phyloP scores from a whole-genome alignment of 1,140 invertebrate genomes.

The Drosophila lacertosa region DNA sequence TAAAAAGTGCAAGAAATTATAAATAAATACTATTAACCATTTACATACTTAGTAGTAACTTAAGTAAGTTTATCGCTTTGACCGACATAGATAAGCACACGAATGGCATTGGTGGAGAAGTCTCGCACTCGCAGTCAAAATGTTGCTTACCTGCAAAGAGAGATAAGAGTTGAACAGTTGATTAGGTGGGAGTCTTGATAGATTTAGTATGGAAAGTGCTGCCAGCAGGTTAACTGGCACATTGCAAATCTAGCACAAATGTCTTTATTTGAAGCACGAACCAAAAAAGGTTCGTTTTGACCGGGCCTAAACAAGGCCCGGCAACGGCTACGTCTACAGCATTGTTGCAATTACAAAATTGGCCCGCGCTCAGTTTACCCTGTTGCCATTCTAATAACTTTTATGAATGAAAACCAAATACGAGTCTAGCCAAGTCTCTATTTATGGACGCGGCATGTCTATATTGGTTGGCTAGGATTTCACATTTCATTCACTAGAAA shows the following conservation, averaged over 20 bases:
- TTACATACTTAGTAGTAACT: neutral
- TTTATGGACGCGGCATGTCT: constrained; percentile 59
- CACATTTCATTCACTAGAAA: constrained; percentile 78
- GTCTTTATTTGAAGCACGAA: constrained; percentile 58
- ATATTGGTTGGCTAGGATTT: constrained; percentile 54
- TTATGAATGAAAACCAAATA: constrained; percentile 76
- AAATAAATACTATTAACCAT: neutral
- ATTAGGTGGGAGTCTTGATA: constrained; percentile 45
- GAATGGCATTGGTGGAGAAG: constrained; percentile 51
- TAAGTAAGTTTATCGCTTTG: constrained; percentile 29
- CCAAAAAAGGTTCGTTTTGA: constrained; percentile 48
- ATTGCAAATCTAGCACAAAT: constrained; percentile 73
- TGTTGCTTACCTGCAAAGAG: constrained; percentile 65
- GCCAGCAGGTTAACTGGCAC: constrained; percentile 22
- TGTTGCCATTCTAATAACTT: constrained; percentile 44
- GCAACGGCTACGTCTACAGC: neutral
- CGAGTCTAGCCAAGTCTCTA: constrained; percentile 46
- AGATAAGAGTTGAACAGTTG: constrained; percentile 51
- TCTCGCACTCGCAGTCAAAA: constrained; percentile 13
- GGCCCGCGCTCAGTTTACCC: constrained; percentile 38
- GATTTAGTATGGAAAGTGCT: constrained; percentile 25
- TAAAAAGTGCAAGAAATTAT: no score
- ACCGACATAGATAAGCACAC: constrained; percentile 66
- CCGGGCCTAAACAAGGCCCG: constrained; percentile 46
- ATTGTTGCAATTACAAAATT: constrained; percentile 78